phyloP scores from a whole-genome alignment of 2,113 vertebrate genomes.

The Solea solea region DNA sequence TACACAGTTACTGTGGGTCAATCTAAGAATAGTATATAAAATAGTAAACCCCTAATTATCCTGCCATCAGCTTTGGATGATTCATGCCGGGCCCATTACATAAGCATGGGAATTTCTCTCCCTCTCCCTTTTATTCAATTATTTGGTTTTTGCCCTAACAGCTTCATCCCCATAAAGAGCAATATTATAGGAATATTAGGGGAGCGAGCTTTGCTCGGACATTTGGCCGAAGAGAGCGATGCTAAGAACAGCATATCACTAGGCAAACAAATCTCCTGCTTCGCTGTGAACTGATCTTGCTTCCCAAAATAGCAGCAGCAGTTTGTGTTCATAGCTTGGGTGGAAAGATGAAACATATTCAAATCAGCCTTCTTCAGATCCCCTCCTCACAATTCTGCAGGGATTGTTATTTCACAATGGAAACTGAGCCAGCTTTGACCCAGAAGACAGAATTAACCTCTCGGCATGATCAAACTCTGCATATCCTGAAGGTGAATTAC shows the following conservation, averaged over 20 bases:
- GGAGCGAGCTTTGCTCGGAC: constrained; percentile 29
- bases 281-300: constrained; percentile 55
- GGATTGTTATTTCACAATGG: constrained; percentile 76
- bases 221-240: constrained; percentile 46
- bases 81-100: constrained; percentile 55
- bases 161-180: constrained; percentile 30
- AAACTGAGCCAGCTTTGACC: constrained; percentile 75
- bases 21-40: constrained; percentile 64
- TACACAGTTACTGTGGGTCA: constrained; percentile 56
- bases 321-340: constrained; percentile 67
- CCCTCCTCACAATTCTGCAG: constrained; percentile 53
- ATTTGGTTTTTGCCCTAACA: constrained; percentile 30
- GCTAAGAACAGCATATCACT: constrained; percentile 70
- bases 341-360: constrained; percentile 76
- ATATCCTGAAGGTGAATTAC: constrained; percentile 46
- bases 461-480: constrained; percentile 63
- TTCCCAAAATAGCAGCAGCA: constrained; percentile 74
- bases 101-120: constrained; percentile 56
- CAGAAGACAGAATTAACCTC: constrained; percentile 77
- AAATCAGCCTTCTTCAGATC: constrained; percentile 67
- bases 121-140: neutral
- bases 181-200: constrained; percentile 10
- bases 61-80: constrained; percentile 59
- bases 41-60: constrained; percentile 65
- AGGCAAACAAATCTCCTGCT: constrained; percentile 68